Evolutionary conservation across 2,888 invertebrate genomes (phyloP), one percentile per base, ranked within the genome.

Genomic region (Aquatica leii): DNA sequence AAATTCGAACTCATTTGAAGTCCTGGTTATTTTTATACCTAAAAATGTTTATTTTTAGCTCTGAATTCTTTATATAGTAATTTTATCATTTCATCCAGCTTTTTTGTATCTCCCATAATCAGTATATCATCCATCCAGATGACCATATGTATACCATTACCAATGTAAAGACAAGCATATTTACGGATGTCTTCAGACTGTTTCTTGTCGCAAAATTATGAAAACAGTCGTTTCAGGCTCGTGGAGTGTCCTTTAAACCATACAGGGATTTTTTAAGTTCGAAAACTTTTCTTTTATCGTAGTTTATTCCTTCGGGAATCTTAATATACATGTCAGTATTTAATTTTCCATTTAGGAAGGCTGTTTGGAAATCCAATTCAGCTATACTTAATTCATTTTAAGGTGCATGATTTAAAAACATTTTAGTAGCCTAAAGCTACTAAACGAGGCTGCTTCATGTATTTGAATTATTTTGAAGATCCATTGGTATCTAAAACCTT

Each of bases 241-340:
- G 5, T 8, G 50, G 58, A 18, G 58, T 40, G 49, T 34, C 34
- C 35, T 40, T 31, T 20, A 58, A 37, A 11, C 50, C 50, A 40
- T 58, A 57, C 14, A 58, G 24, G 1, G 35, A 15, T 21, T 43
- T 24, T 6, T 34, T 56, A 15, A 64, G 18, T 31, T 48, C 46
- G 37, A 41, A 31, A 40, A 52, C 59, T 60, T 64, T 41, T n/a
- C 17, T n/a, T 53, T 37, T 48, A 53, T 49, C 60, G 17, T 51
- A 20, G 17, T 24, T 63, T 34, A 51, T 34, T 4, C 49, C 50
- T 49, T 53, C 49, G 24, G 40, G 55, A 11, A 54, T 57, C 35
- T 15, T 51, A 12, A 43, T 62, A 18, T 18, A 31, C 48, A 48
- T 65, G 50, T 35, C 49, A 49, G n/a, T n/a, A n/a, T n/a, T n/a